Percentiles rank a stretch among this genome's conserved stretches.
Evolutionary conservation across 2,797 vertebrate species (phyloP).

Genomic region (Paedocypris micromegethes): DNA sequence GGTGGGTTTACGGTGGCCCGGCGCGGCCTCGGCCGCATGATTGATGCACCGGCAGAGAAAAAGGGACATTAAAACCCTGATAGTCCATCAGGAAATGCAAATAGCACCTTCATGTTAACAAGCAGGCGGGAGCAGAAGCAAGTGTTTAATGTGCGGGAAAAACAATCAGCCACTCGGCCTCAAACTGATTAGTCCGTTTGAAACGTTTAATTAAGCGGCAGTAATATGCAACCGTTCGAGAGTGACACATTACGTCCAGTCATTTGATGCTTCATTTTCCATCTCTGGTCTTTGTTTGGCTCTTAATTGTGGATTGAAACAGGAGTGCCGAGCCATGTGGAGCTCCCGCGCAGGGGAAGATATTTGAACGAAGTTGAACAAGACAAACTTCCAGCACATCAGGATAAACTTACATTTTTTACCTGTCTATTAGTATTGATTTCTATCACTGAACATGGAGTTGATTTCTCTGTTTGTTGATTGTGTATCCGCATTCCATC

Average conservation of each 20-base stretch:
- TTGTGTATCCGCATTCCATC: slow-evolving; percentile 51
- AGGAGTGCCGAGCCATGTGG: slow-evolving; percentile 58
- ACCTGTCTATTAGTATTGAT: slow-evolving; percentile 92
- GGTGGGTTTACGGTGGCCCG: slow-evolving; percentile 94
- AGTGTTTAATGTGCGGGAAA: slow-evolving; percentile 68
- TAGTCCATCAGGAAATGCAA: slow-evolving; percentile 87
- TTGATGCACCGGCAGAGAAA: slow-evolving; percentile 81
- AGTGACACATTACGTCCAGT: slow-evolving; percentile 80
- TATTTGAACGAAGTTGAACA: no score
- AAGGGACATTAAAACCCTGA: slow-evolving; percentile 76
- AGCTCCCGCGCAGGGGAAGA: slow-evolving; percentile 69
- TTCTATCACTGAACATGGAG: slow-evolving; percentile 75
- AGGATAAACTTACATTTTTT: slow-evolving; percentile 76
- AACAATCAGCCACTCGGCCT: slow-evolving; percentile 64
- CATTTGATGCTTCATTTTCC: slow-evolving; percentile 81
- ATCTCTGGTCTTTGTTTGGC: slow-evolving; percentile 58
- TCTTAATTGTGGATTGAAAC: slow-evolving; percentile 68
- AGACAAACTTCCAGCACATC: slow-evolving; percentile 70
- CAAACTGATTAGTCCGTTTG: slow-evolving; percentile 71
- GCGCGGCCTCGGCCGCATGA: slow-evolving; percentile 84
- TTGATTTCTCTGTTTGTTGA: slow-evolving; percentile 48
- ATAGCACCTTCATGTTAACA: slow-evolving; percentile 88
- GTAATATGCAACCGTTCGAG: slow-evolving; percentile 79
- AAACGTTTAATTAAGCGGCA: slow-evolving; percentile 88
- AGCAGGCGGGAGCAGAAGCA: slow-evolving; percentile 55